phyloP scores from a whole-genome alignment of 2,113 vertebrate genomes.

The Capra hircus region DNA sequence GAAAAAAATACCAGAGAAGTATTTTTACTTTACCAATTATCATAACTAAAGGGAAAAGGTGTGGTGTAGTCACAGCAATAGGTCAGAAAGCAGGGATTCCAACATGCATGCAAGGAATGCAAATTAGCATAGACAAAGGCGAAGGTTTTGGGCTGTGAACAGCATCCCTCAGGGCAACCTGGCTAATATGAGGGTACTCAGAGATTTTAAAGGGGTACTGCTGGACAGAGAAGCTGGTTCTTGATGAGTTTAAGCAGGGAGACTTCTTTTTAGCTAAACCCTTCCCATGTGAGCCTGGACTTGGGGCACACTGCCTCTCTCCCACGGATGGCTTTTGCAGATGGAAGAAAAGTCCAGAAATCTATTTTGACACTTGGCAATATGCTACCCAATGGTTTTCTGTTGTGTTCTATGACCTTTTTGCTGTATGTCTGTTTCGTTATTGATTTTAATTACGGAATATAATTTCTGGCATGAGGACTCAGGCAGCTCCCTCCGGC shows the following conservation, averaged over 20 bases:
- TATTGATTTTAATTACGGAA: constrained; percentile 98
- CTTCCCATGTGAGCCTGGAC: not conserved
- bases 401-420: constrained; percentile 91
- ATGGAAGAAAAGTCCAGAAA: constrained; percentile 90
- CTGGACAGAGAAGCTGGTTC: not conserved
- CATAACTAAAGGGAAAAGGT: not conserved
- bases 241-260: not conserved
- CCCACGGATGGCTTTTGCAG: constrained; percentile 72
- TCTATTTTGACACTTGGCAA: constrained; percentile 86
- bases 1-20: not conserved
- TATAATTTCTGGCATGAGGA: constrained; percentile 89
- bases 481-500: constrained; percentile 87
- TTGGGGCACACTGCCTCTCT: not conserved
- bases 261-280: not conserved
- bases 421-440: constrained; percentile 89
- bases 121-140: not conserved
- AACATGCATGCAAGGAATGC: not conserved
- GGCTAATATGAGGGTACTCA: not conserved
- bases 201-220: not conserved
- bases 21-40: not conserved
- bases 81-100: not conserved
- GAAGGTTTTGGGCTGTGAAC: not conserved
- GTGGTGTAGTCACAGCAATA: not conserved
- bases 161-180: not conserved
- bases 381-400: constrained; percentile 83